Percentiles rank a stretch among this genome's conserved stretches.
phyloP scores from a whole-genome alignment of 1,140 invertebrate species.

The Pseudomyrmex gracilis region DNA sequence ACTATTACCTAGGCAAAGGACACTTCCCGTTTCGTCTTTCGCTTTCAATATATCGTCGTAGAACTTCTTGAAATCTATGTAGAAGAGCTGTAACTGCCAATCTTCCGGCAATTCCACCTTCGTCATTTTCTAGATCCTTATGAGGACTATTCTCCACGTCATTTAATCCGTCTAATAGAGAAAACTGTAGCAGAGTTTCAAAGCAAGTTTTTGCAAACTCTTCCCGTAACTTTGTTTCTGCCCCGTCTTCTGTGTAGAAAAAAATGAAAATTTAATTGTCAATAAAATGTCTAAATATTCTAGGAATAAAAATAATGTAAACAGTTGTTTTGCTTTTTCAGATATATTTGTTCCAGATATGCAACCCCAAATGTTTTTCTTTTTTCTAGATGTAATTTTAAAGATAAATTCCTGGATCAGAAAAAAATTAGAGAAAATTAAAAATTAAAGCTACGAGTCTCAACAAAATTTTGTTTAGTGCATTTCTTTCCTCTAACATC shows the following conservation, averaged over 20 bases:
- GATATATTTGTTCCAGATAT: too few species aligned
- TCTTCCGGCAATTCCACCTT: slow-evolving; percentile 90
- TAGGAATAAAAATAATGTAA: too few species aligned
- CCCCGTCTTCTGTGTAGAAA: slow-evolving; percentile 87
- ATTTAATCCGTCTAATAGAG: slow-evolving; percentile 89
- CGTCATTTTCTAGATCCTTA: slow-evolving; percentile 80
- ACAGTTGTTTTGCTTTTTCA: too few species aligned
- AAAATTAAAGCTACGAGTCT: too few species aligned
- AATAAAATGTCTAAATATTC: too few species aligned
- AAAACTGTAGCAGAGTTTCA: slow-evolving; percentile 98
- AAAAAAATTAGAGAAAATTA: too few species aligned
- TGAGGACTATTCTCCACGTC: slow-evolving; percentile 83
- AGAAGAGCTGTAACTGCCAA: slow-evolving; percentile 96
- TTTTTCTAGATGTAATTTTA: too few species aligned
- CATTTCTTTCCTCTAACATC: too few species aligned
- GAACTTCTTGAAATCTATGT: slow-evolving; percentile 96
- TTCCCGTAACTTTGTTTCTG: slow-evolving; percentile 94
- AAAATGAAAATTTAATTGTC: slow-evolving; percentile 9
- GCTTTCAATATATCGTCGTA: slow-evolving; percentile 95
- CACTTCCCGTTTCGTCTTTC: slow-evolving; percentile 95
- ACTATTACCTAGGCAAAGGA: slow-evolving; percentile 92
- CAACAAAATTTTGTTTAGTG: too few species aligned
- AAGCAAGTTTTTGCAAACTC: slow-evolving; percentile 99
- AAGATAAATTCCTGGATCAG: too few species aligned
- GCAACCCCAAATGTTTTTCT: too few species aligned